Base-by-base conservation (phyloP, 2,113 vertebrate species). In the Hyaena hyaena region DNA sequence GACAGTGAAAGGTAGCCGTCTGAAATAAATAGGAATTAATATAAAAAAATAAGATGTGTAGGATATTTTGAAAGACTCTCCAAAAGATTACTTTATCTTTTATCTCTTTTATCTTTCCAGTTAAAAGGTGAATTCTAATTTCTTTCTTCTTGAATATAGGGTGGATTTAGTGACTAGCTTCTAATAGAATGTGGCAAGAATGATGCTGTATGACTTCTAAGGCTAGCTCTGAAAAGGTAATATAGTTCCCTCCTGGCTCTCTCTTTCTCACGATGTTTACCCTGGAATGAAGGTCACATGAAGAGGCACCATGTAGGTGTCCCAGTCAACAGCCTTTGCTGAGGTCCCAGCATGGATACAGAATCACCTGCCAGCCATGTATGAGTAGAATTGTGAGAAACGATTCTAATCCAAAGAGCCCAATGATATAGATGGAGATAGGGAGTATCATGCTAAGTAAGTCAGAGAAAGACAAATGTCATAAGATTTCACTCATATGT, bases 21-120 rank as follows among this genome's bases (percentile, higher is more conserved):
- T 96, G 50, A 95, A 93, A 91, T 24, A 69, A 93, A 4, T 39
- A 90, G 88, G 15, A 91, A 86, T 93, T 80, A 85, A 63, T 55
- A 90, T 55, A 23, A 95, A 76, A 94, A 35, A 84, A 15, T 21
- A 96, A 87, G 15, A 73, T 35, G 7, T 63, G 35, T 86, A 66
- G 11, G 16, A 81, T 66, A 4, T 90, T 88, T 77, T 82, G 26
- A 89, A 95, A 86, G 28, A 39, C 89, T 24, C 17, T 28, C 1
- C n/a, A 74, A 23, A 95, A 77, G 33, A 79, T 74, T 93, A 95
- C 16, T 55, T 17, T 55, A 55, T 55, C 53, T 55, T 55, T 55
- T 55, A 55, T 55, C 53, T 10, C 81, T 61, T 61, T 61, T 8
- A 73, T 2, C 39, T 96, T 88, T 87, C 43, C n/a, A n/a, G 68